Evolutionary conservation across 2,888 invertebrate genomes (phyloP).

Genomic region (Kuschelorhynchus macadamiae): DNA sequence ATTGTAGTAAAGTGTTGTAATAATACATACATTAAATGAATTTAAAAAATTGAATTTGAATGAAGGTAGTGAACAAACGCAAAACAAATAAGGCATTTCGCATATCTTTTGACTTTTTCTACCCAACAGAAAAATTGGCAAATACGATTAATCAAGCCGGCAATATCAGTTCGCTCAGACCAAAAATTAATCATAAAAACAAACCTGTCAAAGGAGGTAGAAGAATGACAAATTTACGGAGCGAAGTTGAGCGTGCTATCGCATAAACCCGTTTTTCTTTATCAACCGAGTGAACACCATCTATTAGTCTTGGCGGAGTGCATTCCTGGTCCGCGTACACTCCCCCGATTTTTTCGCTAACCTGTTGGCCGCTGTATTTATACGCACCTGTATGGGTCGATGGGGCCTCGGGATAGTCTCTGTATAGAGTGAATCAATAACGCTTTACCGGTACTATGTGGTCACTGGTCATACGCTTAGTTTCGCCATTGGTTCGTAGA

Average conservation of each 20-base stretch:
- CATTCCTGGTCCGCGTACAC: constrained; percentile 34
- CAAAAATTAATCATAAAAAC: constrained; percentile 44
- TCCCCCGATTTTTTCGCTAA: constrained; percentile 30
- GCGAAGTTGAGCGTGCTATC: constrained; percentile 32
- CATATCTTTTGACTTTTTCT: too few species aligned
- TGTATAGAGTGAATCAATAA: too few species aligned
- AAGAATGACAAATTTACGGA: constrained; percentile 42
- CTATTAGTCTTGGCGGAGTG: constrained; percentile 30
- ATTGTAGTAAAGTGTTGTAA: too few species aligned
- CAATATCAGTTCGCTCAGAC: constrained; percentile 20
- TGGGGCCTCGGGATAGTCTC: background rate
- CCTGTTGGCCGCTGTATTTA: background rate
- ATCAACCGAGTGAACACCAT: constrained; percentile 35
- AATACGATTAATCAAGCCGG: constrained; percentile 3
- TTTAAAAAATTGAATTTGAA: too few species aligned
- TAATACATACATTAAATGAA: too few species aligned
- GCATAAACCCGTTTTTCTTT: constrained; percentile 41
- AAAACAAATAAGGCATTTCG: too few species aligned
- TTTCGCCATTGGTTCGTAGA: too few species aligned
- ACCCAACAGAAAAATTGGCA: background rate
- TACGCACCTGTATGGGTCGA: constrained; percentile 13
- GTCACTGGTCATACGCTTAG: too few species aligned
- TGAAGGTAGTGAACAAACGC: too few species aligned
- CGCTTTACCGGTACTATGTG: too few species aligned
- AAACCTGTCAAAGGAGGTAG: constrained; percentile 31